Evolutionary conservation across 1,140 invertebrate species (phyloP).

Genomic region (Chrysomallon squamiferum): DNA sequence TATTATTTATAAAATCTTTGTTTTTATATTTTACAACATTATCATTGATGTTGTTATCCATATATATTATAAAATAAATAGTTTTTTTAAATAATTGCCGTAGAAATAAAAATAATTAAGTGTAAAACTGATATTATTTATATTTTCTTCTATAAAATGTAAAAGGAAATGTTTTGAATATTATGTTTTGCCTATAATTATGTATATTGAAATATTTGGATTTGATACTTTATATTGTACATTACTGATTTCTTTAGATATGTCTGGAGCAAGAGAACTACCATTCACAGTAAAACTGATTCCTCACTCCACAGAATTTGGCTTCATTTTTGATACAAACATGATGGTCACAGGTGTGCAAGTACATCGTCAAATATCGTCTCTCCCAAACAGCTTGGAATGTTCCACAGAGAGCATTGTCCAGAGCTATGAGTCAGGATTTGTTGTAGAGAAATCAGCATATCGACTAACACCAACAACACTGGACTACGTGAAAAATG

Average conservation of each 20-base stretch:
- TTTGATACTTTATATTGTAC: no score
- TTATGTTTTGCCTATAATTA: no score
- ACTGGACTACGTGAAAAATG: constrained; percentile 55
- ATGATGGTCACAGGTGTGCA: neutral
- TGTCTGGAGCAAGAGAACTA: constrained; percentile 34
- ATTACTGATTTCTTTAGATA: constrained; percentile 30
- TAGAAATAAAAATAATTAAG: no score
- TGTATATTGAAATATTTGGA: no score
- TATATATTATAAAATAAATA: no score
- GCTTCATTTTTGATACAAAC: constrained; percentile 31
- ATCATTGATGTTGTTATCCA: no score
- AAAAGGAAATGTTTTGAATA: no score
- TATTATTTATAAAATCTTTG: no score
- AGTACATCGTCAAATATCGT: neutral
- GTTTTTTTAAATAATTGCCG: no score
- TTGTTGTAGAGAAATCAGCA: neutral
- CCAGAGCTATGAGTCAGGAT: constrained; percentile 2
- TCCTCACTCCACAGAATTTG: constrained; percentile 26
- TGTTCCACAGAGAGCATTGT: constrained; percentile 4
- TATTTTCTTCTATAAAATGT: no score
- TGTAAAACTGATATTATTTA: no score
- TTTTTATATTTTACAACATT: no score
- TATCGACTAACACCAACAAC: constrained; percentile 48
- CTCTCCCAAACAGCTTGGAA: neutral
- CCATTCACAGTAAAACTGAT: constrained; percentile 37